A percentile compares a stretch with the other conserved stretches of the same genome.
Conservation (phyloP, 2,113 vertebrate species). For the Xenopus laevis region DNA sequence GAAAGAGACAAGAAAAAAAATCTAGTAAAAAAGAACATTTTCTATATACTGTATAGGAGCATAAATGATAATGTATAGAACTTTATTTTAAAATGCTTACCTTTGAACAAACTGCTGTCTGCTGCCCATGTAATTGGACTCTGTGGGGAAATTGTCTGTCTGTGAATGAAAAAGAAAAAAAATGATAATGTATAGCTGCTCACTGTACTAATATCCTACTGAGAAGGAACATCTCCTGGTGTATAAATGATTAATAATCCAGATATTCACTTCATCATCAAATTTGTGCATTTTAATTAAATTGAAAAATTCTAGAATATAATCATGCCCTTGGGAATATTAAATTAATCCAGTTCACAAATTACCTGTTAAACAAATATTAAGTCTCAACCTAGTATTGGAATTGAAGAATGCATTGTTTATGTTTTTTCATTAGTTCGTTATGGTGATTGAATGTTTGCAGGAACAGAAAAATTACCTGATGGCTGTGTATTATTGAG, state of each 20-base stretch:
- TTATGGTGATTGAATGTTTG: constrained; percentile 63
- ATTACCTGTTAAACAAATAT: constrained; percentile 81
- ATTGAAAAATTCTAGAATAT: constrained; percentile 72
- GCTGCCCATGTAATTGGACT: constrained; percentile 99
- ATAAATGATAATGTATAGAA: constrained; percentile 54
- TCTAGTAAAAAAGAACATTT: not conserved
- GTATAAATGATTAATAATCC: constrained; percentile 88
- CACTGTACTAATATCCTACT: constrained; percentile 78
- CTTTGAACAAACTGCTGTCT: constrained; percentile 99
- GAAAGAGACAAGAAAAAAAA: constrained; percentile 30
- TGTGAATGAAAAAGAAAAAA: constrained; percentile 83
- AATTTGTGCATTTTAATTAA: constrained; percentile 83
- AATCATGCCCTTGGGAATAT: constrained; percentile 78
- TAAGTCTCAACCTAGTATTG: constrained; percentile 61
- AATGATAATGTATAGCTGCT: constrained; percentile 79
- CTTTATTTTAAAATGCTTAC: constrained; percentile 87
- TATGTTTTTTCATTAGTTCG: constrained; percentile 57
- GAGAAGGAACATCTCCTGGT: constrained; percentile 84
- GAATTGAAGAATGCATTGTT: constrained; percentile 59
- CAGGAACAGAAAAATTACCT: constrained; percentile 56
- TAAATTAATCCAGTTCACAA: constrained; percentile 72
- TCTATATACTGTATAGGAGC: not conserved
- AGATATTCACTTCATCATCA: constrained; percentile 76
- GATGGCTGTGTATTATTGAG: constrained; percentile 57
- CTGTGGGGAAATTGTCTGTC: constrained; percentile 99